Conservation (phyloP, 2,888 invertebrate species). For the Idaea aversata region DNA sequence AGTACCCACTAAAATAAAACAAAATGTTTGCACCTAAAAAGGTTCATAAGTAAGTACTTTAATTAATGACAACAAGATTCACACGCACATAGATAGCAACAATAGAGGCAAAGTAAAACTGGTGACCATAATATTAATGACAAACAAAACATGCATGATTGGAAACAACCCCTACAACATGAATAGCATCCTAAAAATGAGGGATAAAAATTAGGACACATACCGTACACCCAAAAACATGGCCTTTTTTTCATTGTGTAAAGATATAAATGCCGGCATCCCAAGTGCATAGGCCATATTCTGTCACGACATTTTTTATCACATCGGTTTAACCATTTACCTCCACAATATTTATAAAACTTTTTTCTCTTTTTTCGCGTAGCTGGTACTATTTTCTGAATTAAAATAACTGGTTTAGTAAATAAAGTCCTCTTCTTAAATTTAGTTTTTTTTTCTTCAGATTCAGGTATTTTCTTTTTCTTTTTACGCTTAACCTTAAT, state of each 20-base stretch:
- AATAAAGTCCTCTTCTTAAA: neutral
- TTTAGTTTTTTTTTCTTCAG: neutral
- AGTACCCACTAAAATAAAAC: neutral
- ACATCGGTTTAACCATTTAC: neutral
- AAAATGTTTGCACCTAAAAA: neutral
- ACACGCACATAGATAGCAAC: conserved; percentile 26
- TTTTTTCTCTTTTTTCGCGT: conserved; percentile 4
- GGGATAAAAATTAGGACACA: conserved; percentile 38
- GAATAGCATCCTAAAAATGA: conserved; percentile 28
- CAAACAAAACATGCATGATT: conserved; percentile 25
- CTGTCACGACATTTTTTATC: neutral
- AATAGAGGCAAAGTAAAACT: conserved; percentile 35
- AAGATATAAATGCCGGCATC: conserved; percentile 24
- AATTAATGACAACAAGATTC: neutral
- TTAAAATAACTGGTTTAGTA: neutral
- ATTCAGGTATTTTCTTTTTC: neutral
- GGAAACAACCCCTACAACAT: conserved; percentile 25
- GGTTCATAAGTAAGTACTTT: neutral
- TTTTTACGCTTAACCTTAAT: neutral
- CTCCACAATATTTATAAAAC: neutral
- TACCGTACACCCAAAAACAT: conserved; percentile 22
- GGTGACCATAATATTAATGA: conserved; percentile 49
- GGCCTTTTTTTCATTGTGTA: conserved; percentile 26
- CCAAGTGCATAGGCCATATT: conserved; percentile 6
- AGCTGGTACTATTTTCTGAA: neutral